A percentile compares a stretch with the other conserved stretches of the same genome.
Evolutionary conservation across 2,113 vertebrate genomes (phyloP).

Genomic region (Amblyornis subalaris): DNA sequence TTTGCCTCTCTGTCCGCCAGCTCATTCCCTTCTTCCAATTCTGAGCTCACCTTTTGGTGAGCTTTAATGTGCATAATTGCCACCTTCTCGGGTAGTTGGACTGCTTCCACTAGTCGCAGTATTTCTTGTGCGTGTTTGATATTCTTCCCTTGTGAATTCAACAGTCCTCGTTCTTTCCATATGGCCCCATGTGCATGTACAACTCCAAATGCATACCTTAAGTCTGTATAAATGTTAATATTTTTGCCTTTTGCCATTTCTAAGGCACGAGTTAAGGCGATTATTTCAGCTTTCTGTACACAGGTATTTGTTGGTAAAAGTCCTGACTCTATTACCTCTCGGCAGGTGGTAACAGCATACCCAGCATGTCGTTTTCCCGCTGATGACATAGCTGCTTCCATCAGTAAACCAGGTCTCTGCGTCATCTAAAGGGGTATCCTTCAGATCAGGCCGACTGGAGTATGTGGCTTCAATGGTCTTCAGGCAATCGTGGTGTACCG

Average conservation of each 20-base stretch:
- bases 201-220: background rate
- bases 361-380: background rate
- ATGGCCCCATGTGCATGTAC: background rate
- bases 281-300: background rate
- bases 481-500: background rate
- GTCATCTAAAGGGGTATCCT: background rate
- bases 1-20: background rate
- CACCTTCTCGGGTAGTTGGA: background rate
- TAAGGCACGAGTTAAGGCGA: background rate
- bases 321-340: no score
- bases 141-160: background rate
- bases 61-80: background rate
- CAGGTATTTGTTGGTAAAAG: background rate
- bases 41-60: background rate
- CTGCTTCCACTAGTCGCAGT: background rate
- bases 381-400: background rate
- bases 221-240: background rate
- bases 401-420: background rate
- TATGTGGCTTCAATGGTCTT: background rate
- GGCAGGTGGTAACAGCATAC: background rate
- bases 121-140: background rate
- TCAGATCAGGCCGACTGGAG: background rate
- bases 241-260: background rate
- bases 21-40: background rate
- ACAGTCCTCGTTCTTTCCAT: background rate